phyloP scores from a whole-genome alignment of 1,140 invertebrate species.

The Anagrus nilaparvatae region DNA sequence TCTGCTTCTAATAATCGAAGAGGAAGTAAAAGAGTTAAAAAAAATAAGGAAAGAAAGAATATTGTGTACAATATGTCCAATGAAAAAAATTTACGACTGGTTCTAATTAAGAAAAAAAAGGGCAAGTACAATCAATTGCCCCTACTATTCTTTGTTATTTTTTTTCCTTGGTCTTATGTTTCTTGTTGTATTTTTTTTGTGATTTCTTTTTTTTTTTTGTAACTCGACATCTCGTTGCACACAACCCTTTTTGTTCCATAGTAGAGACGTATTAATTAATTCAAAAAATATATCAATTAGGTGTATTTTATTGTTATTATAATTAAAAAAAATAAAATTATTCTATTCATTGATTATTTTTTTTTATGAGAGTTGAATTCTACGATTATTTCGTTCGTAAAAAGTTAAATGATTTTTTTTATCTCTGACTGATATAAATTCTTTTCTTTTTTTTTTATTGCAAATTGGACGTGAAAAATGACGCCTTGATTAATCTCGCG shows the following conservation, averaged over 20 bases:
- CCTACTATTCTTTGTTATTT: constrained; percentile 9
- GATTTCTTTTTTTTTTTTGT: not conserved
- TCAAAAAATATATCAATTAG: constrained; percentile 46
- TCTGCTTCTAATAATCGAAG: constrained; percentile 45
- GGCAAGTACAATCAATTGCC: constrained; percentile 22
- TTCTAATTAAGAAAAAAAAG: constrained; percentile 39
- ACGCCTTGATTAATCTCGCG: constrained; percentile 45
- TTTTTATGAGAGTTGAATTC: too few species aligned
- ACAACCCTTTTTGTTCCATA: constrained; percentile 23
- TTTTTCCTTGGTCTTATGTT: constrained; percentile 5
- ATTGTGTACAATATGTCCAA: constrained; percentile 42
- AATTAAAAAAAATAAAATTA: too few species aligned
- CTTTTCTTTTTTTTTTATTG: constrained; percentile 36
- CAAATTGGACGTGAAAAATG: constrained; percentile 47
- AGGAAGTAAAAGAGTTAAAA: too few species aligned
- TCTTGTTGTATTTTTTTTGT: constrained; percentile 5
- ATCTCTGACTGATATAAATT: too few species aligned
- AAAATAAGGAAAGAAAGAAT: too few species aligned
- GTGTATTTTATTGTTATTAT: too few species aligned
- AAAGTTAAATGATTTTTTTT: too few species aligned
- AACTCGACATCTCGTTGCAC: constrained; percentile 17
- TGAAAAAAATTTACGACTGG: constrained; percentile 42
- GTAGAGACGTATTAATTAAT: constrained; percentile 42
- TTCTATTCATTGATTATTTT: too few species aligned
- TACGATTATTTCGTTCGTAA: too few species aligned